Percentiles rank a stretch among this genome's conserved stretches.
phyloP scores from a whole-genome alignment of 2,113 vertebrate genomes.

The Psittacula cyanocephala region DNA sequence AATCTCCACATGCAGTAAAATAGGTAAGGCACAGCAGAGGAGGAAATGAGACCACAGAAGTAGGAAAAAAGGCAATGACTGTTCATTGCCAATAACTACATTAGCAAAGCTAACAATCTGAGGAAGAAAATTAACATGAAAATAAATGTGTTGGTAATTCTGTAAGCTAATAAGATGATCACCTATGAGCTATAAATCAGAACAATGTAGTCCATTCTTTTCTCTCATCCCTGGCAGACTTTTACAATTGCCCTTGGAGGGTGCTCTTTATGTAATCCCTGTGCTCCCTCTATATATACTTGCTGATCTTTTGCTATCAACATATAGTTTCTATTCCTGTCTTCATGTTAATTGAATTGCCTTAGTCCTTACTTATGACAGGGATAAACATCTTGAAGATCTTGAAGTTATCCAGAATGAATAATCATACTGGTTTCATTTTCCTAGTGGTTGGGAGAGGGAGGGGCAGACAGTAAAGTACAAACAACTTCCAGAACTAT shows the following conservation, averaged over 20 bases:
- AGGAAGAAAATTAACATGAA: not conserved
- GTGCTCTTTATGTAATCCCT: not conserved
- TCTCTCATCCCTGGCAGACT: not conserved
- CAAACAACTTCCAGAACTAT: not conserved
- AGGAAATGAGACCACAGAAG: not conserved
- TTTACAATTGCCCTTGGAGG: not conserved
- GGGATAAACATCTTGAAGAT: not conserved
- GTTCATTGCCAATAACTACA: not conserved
- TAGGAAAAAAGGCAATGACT: not conserved
- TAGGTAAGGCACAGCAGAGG: not conserved
- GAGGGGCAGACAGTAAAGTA: not conserved
- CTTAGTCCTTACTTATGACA: not conserved
- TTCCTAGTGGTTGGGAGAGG: not conserved
- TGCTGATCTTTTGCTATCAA: not conserved
- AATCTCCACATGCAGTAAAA: not conserved
- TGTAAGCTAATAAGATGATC: not conserved
- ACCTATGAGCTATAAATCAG: not conserved
- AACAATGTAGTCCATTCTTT: not conserved
- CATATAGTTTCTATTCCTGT: constrained; percentile 1
- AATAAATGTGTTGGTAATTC: not conserved
- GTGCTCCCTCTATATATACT: not conserved
- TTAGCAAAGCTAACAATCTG: not conserved
- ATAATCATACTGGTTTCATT: not conserved
- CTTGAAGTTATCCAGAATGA: not conserved
- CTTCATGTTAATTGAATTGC: not conserved